phyloP scores from a whole-genome alignment of 2,113 vertebrate species.

The Apodemus speciosus region DNA sequence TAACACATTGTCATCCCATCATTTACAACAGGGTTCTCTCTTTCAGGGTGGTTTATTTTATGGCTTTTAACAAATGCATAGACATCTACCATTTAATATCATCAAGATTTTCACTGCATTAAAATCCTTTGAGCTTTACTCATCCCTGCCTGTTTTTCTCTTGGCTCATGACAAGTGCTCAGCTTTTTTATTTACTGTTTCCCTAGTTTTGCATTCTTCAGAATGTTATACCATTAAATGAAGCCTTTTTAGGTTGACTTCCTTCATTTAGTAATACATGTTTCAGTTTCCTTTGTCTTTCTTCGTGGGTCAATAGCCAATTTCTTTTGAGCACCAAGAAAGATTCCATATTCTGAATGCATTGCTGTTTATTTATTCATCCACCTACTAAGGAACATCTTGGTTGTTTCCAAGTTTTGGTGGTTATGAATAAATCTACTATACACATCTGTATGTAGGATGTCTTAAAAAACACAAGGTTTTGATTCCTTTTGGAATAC shows the following conservation, averaged over 20 bases:
- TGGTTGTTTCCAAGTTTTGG: not conserved
- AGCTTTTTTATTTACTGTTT: not conserved
- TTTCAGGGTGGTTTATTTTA: not conserved
- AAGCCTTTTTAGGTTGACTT: not conserved
- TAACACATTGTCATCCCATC: not conserved
- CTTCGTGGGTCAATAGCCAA: not conserved
- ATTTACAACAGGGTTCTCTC: not conserved
- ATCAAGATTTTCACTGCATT: not conserved
- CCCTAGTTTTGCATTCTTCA: slow-evolving; percentile 33
- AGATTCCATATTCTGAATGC: slow-evolving; percentile 4
- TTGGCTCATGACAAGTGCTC: not conserved
- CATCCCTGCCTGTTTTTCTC: not conserved
- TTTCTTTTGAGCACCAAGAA: not conserved
- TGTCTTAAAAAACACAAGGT: not conserved
- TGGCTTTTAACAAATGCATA: slow-evolving; percentile 16
- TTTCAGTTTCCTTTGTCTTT: slow-evolving; percentile 12
- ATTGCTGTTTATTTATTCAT: not conserved
- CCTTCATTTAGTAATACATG: not conserved
- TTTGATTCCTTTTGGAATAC: slow-evolving; percentile 25
- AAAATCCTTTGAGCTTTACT: not conserved
- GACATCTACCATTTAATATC: not conserved
- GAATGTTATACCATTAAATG: not conserved
- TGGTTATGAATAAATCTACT: not conserved
- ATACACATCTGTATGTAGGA: not conserved
- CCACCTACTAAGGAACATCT: not conserved